Evolutionary conservation across 1,140 invertebrate species (phyloP).

Genomic region (Tetramorium parvispinum): DNA sequence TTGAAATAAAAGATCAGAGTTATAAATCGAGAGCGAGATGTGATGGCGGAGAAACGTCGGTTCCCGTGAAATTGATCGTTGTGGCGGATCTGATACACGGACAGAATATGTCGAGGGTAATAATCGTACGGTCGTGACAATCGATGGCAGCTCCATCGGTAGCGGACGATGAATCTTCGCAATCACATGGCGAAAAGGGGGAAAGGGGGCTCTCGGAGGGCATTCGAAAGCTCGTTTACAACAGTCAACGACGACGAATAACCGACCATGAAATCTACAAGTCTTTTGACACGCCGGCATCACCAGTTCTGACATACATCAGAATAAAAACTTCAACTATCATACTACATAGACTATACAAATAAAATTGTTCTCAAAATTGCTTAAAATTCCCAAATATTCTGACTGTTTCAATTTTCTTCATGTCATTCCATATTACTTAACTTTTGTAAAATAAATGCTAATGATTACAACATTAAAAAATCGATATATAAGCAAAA

Average conservation of each 20-base stretch:
- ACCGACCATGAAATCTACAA: conserved; percentile 20
- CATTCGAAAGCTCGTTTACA: conserved; percentile 56
- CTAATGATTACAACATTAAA: not conserved
- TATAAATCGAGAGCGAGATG: conserved; percentile 42
- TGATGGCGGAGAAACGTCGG: conserved; percentile 43
- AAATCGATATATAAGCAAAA: not conserved
- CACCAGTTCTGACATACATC: not conserved
- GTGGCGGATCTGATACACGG: conserved; percentile 22
- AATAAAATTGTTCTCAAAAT: not conserved
- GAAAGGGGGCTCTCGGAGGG: not conserved
- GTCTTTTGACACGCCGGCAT: conserved; percentile 23
- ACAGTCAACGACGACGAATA: conserved; percentile 12
- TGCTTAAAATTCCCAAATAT: not conserved
- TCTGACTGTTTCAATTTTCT: not conserved
- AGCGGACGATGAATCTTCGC: conserved; percentile 46
- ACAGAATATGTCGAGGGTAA: conserved; percentile 45
- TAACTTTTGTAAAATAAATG: not conserved
- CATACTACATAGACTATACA: not conserved
- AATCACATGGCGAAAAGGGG: not conserved
- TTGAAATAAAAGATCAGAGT: conserved; percentile 44
- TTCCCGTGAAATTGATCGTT: conserved; percentile 53
- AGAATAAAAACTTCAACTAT: not conserved
- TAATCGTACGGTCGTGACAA: conserved; percentile 54
- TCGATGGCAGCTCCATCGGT: conserved; percentile 56
- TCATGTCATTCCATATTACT: not conserved